These are phyloP conservation scores for Folsomia manolachei DNA, from an alignment of 2,888 invertebrate species.

Conservation along the genomic window DNA sequence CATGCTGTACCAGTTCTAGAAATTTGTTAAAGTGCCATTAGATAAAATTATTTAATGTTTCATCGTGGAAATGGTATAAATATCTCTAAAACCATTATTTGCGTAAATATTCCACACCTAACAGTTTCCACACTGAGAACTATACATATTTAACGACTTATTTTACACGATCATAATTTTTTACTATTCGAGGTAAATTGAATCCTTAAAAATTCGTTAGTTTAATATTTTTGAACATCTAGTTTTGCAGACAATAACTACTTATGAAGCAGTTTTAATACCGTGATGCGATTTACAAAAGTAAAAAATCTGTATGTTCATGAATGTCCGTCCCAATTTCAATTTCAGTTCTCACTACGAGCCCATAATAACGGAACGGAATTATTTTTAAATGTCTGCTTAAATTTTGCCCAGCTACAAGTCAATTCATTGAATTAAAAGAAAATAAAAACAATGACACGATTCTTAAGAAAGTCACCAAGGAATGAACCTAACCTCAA, in stretches of 20 bases:
- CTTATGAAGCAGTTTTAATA: neutral
- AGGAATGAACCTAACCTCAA: neutral
- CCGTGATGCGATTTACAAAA: slow-evolving; percentile 23
- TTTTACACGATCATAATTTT: neutral
- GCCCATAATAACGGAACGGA: too few species aligned
- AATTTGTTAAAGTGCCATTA: too few species aligned
- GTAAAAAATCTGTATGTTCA: slow-evolving; percentile 23
- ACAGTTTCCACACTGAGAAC: too few species aligned
- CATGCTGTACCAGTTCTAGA: too few species aligned
- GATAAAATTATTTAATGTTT: too few species aligned
- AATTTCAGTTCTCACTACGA: too few species aligned
- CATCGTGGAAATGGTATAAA: neutral
- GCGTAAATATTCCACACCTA: too few species aligned
- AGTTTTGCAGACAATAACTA: neutral
- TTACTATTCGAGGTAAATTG: neutral
- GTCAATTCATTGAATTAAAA: too few species aligned
- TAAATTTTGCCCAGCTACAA: too few species aligned
- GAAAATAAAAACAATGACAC: neutral
- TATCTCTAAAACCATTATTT: too few species aligned
- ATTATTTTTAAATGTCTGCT: too few species aligned
- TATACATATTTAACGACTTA: neutral
- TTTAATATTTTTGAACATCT: neutral
- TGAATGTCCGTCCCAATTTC: too few species aligned
- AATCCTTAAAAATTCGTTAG: neutral
- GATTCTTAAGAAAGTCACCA: neutral